These are phyloP conservation scores for Xiphophorus couchianus DNA, from an alignment of 2,113 vertebrate genomes.

Conservation along the genomic window DNA sequence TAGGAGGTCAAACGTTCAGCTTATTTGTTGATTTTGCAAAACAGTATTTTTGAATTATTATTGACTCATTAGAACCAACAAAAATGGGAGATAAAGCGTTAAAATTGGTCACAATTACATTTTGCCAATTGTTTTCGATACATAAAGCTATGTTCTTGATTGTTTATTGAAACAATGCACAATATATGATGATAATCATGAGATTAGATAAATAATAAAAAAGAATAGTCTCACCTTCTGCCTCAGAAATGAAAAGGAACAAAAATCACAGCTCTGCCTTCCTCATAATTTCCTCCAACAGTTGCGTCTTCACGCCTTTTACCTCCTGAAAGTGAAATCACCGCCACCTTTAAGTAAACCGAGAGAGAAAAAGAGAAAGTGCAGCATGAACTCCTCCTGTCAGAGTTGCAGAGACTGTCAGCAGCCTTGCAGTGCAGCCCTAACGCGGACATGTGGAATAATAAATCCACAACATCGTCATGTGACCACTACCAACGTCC, in stretches of 20 bases:
- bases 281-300: conserved; percentile 46
- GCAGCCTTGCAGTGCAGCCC: conserved; percentile 22
- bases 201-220: background rate
- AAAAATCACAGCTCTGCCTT: conserved; percentile 52
- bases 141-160: background rate
- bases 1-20: conserved; percentile 19
- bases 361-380: background rate
- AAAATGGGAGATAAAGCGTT: background rate
- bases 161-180: background rate
- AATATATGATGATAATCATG: background rate
- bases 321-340: conserved; percentile 2
- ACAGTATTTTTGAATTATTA: background rate
- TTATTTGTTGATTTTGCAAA: background rate
- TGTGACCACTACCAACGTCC: conserved; percentile 51
- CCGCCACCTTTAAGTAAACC: background rate
- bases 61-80: background rate
- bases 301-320: conserved; percentile 3
- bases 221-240: conserved; percentile 50
- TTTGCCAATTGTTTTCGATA: background rate
- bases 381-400: background rate
- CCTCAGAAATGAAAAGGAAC: conserved; percentile 36
- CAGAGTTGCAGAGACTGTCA: conserved; percentile 2
- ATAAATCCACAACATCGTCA: conserved; percentile 63
- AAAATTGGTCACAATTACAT: background rate
- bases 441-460: conserved; percentile 27